Evolutionary conservation across 2,888 invertebrate species (phyloP).

Genomic region (Acanthosepion esculentum): DNA sequence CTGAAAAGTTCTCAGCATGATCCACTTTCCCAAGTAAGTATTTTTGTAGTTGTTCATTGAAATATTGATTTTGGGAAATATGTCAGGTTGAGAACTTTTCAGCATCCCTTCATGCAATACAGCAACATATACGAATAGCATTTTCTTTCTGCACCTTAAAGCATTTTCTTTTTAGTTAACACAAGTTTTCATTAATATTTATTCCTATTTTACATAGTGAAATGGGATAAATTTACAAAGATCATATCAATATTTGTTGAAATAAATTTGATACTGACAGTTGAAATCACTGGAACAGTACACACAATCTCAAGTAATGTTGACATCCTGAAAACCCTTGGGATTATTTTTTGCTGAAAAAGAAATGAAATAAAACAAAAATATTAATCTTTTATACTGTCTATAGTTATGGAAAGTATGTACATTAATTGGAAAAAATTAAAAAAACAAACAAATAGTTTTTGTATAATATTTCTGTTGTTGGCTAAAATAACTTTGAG

Average conservation of each 20-base stretch:
- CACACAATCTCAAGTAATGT: slow-evolving; percentile 96
- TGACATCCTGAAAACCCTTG: slow-evolving; percentile 93
- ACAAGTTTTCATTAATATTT: neutral
- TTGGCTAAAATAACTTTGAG: neutral
- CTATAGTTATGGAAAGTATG: too few relatives aligned
- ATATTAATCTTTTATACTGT: neutral
- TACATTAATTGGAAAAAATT: too few relatives aligned
- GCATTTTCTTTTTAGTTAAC: too few relatives aligned
- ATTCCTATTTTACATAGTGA: neutral
- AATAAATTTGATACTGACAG: slow-evolving; percentile 79
- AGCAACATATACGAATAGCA: too few relatives aligned
- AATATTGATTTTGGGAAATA: too few relatives aligned
- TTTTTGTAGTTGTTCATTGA: too few relatives aligned
- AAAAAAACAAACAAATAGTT: neutral
- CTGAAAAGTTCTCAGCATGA: too few relatives aligned
- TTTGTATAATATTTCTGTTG: neutral
- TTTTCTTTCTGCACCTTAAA: too few relatives aligned
- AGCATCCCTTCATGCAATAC: too few relatives aligned
- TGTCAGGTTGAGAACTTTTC: too few relatives aligned
- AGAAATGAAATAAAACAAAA: neutral
- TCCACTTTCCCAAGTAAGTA: too few relatives aligned
- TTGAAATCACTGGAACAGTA: slow-evolving; percentile 93
- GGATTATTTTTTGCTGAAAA: slow-evolving; percentile 80
- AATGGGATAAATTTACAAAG: neutral
- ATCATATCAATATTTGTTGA: neutral